phyloP scores from a whole-genome alignment of 2,797 vertebrate species.

The Mus spretus region DNA sequence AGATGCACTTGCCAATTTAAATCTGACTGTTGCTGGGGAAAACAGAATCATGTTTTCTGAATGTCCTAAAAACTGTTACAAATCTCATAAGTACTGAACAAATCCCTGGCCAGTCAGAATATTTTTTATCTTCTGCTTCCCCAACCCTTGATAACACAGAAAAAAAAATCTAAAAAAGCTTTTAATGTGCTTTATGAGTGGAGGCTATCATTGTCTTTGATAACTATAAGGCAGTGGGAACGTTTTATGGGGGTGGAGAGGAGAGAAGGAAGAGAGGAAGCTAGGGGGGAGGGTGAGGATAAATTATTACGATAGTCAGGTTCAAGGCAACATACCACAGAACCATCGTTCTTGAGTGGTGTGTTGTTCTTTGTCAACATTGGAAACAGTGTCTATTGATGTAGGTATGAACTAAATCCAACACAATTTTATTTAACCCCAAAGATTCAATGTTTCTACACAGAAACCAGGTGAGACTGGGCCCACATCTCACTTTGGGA shows the following conservation, averaged over 20 bases:
- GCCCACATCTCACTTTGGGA: neutral
- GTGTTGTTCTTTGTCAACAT: neutral
- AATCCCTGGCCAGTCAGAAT: neutral
- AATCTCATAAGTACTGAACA: constrained; percentile 27
- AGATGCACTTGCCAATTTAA: constrained; percentile 34
- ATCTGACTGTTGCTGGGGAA: constrained; percentile 15
- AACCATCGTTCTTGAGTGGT: neutral
- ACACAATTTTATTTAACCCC: neutral
- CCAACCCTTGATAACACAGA: constrained; percentile 32
- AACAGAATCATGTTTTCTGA: constrained; percentile 39
- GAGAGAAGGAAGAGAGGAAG: neutral
- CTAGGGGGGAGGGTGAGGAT: neutral
- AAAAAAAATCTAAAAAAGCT: neutral
- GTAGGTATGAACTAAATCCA: neutral
- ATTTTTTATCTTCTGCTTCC: constrained; percentile 45
- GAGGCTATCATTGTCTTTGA: neutral
- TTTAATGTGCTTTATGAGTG: constrained; percentile 30
- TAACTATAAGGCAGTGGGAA: neutral
- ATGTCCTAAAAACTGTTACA: constrained; percentile 44
- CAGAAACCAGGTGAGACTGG: neutral
- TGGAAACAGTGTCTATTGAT: neutral
- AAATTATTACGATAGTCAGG: neutral
- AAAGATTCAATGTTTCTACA: neutral
- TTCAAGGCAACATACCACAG: neutral
- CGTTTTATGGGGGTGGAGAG: neutral